phyloP scores from a whole-genome alignment of 2,797 vertebrate genomes.

The Microhierax caerulescens region DNA sequence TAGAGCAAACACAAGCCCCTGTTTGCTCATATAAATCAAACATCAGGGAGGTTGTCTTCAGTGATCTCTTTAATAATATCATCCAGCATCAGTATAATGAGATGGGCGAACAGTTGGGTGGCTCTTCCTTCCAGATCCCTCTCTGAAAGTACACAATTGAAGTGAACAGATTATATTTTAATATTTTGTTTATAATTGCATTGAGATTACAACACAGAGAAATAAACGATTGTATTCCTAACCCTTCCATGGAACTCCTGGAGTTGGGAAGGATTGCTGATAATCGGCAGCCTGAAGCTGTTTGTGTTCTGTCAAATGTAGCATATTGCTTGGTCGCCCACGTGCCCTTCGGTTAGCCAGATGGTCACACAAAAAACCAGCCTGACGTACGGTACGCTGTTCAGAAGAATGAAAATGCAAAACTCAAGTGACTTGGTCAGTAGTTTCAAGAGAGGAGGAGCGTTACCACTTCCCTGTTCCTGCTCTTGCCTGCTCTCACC shows the following conservation, averaged over 20 bases:
- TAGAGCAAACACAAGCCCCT: not conserved
- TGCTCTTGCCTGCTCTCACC: not conserved
- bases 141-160: not conserved
- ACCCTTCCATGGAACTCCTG: not conserved
- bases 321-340: not conserved
- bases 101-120: not conserved
- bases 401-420: not conserved
- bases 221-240: not conserved
- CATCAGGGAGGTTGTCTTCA: not conserved
- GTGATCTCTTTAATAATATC: not conserved
- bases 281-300: not conserved
- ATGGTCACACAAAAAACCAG: not conserved
- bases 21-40: not conserved
- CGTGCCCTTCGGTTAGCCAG: not conserved
- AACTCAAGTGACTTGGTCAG: not conserved
- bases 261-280: not conserved
- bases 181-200: not conserved
- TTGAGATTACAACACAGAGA: not conserved
- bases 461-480: not conserved
- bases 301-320: not conserved
- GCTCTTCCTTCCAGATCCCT: not conserved
- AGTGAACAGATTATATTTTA: not conserved
- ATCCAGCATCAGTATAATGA: not conserved
- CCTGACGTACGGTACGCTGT: not conserved
- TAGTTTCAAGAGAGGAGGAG: not conserved